Evolutionary conservation across 2,113 vertebrate species (phyloP), one percentile per base, ranked within the genome.

Genomic region (Ochotona princeps): DNA sequence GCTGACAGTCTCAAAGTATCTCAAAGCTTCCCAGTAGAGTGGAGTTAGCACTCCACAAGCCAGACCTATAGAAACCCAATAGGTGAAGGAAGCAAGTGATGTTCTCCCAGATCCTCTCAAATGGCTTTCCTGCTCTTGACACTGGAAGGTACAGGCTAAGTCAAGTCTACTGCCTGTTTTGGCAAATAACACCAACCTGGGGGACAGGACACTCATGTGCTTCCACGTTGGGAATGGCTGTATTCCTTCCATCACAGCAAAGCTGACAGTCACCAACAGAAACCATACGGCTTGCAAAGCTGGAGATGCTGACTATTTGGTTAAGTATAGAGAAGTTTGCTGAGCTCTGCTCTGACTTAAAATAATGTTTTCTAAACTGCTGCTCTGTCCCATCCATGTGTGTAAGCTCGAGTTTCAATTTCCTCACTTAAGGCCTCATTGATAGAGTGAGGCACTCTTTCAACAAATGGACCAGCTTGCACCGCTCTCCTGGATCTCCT

Each of bases 131-230:
- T 90, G 80, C 35, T 83, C 61, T 87, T 51, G 75, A 54, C 30
- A 79, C 28, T 11, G 61, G 2, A 32, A 15, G 73, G 65, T 92
- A 35, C 15, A 89, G 67, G 61, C 69, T 72, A 81, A 84, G 87
- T 74, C 21, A 17, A 75, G 51, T 2, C 66, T 38, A n/a, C 32
- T 17, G 1, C 13, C 49, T 30, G 13, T 7, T 89, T 94, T 61
- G 76, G 73, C 78, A 67, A 79, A 83, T 69, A 61, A 76, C 86
- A 70, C 66, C 91, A 87, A 80, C 87, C 3, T 21, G 69, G 88
- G 78, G 86, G 54, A 85, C 28, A 89, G 86, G n/a, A 82, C 60
- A 80, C 3, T 79, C 35, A 21, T 66, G 76, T 38, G 70, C 67
- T 70, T 57, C 74, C 65, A 72, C 44, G 54, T 23, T 49, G 47